These are phyloP conservation scores for Chrysopa pallens DNA, from an alignment of 1,140 invertebrate genomes.

Conservation along the genomic window DNA sequence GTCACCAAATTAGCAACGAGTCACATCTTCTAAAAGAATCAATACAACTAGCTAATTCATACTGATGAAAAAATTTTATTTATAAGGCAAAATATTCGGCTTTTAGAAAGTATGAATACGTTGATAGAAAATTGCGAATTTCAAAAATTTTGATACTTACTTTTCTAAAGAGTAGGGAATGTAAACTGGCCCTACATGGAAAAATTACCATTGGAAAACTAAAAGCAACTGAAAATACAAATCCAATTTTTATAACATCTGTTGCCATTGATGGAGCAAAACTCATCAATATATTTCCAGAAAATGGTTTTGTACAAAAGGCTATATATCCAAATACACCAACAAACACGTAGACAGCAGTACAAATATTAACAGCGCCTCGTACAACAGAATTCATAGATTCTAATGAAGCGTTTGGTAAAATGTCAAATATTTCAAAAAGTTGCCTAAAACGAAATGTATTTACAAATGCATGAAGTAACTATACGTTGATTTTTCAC, in stretches of 20 bases:
- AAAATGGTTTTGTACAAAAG: constrained; percentile 58
- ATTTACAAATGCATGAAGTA: background rate
- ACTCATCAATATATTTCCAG: constrained; percentile 81
- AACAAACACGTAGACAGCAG: constrained; percentile 66
- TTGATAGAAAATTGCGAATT: background rate
- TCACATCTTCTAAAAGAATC: too few relatives aligned
- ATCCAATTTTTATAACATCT: constrained; percentile 81
- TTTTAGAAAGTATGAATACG: background rate
- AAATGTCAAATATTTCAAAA: constrained; percentile 85
- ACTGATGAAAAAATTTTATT: too few relatives aligned
- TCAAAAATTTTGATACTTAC: background rate
- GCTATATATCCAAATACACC: constrained; percentile 93
- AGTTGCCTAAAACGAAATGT: constrained; percentile 53
- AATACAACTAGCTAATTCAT: too few relatives aligned
- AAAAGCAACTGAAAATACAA: constrained; percentile 84
- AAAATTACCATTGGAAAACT: constrained; percentile 95
- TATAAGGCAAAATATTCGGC: constrained; percentile 1
- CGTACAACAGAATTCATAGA: constrained; percentile 76
- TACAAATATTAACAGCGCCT: constrained; percentile 82
- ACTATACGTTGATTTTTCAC: background rate
- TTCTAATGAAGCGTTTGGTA: constrained; percentile 72
- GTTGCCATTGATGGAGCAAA: constrained; percentile 62
- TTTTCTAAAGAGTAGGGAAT: constrained; percentile 52
- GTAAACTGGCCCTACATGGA: constrained; percentile 83
- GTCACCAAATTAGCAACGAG: too few relatives aligned